phyloP scores from a whole-genome alignment of 2,797 vertebrate genomes.

The Pterois miles region DNA sequence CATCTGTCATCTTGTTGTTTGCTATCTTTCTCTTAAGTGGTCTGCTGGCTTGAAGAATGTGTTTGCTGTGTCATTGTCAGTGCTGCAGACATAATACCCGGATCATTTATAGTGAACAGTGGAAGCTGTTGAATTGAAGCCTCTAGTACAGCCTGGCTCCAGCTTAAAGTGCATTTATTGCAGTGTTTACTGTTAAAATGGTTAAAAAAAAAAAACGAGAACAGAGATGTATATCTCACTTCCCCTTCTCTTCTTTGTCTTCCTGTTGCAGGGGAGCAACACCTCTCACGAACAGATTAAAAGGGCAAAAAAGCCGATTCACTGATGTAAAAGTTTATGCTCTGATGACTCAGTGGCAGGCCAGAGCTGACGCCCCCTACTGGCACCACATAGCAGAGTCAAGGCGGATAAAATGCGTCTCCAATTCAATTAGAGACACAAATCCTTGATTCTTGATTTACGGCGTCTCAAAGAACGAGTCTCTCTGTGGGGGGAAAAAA shows the following conservation, averaged over 20 bases:
- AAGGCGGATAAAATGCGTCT: conserved; percentile 8
- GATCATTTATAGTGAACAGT: conserved; percentile 1
- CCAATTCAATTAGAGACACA: conserved; percentile 32
- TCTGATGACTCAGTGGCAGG: not conserved
- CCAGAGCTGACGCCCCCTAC: not conserved
- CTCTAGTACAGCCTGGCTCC: not conserved
- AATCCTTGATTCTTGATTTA: conserved; percentile 38
- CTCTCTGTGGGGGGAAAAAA: not conserved
- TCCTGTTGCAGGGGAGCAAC: conserved; percentile 34
- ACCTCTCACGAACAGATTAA: not conserved
- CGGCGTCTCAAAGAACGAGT: not conserved
- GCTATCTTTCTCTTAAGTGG: not conserved
- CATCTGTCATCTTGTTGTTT: not conserved
- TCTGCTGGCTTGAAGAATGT: not conserved
- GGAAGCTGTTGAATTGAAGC: conserved; percentile 16
- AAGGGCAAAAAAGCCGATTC: not conserved
- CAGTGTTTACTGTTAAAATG: not conserved
- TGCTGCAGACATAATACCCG: not conserved
- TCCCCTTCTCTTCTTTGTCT: conserved; percentile 26
- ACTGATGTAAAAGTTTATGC: not conserved
- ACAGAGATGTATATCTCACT: conserved; percentile 60
- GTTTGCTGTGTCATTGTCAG: conserved; percentile 11
- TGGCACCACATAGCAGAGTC: not conserved
- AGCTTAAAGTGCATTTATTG: not conserved
- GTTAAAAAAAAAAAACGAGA: conserved; percentile 9